Evolutionary conservation across 2,888 invertebrate species (phyloP).

Genomic region (Argynnis bischoffii): DNA sequence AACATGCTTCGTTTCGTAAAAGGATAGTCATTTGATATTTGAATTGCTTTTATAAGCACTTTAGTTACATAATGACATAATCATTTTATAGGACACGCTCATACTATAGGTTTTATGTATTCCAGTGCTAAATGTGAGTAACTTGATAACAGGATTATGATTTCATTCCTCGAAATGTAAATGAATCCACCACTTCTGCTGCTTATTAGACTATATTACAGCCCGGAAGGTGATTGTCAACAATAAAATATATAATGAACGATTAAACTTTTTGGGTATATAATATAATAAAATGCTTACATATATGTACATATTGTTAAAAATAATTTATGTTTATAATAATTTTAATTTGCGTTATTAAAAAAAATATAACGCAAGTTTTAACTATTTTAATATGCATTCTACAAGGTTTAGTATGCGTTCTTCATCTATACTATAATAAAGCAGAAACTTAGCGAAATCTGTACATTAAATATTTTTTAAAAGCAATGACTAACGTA

Average conservation of each 20-base stretch:
- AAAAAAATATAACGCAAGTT: too few relatives aligned
- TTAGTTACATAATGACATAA: conserved; percentile 6
- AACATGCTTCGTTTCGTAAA: not conserved
- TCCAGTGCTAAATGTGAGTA: not conserved
- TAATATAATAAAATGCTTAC: too few relatives aligned
- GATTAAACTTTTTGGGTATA: not conserved
- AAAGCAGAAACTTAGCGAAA: too few relatives aligned
- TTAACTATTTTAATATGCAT: too few relatives aligned
- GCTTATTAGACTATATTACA: not conserved
- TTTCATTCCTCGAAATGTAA: not conserved
- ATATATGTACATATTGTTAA: too few relatives aligned
- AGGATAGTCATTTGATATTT: not conserved
- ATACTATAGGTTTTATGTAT: not conserved
- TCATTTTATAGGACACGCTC: not conserved
- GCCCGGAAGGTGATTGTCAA: not conserved
- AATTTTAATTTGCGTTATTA: too few relatives aligned
- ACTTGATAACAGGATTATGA: not conserved
- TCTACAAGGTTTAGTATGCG: too few relatives aligned
- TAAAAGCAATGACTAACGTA: too few relatives aligned
- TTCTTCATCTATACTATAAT: too few relatives aligned
- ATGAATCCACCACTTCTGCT: not conserved
- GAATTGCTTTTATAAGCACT: not conserved
- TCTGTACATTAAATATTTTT: too few relatives aligned
- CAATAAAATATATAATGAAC: not conserved
- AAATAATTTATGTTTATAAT: too few relatives aligned